These are phyloP conservation scores for Anthophora plumipes DNA, from an alignment of 2,888 invertebrate species.

Conservation along the genomic window DNA sequence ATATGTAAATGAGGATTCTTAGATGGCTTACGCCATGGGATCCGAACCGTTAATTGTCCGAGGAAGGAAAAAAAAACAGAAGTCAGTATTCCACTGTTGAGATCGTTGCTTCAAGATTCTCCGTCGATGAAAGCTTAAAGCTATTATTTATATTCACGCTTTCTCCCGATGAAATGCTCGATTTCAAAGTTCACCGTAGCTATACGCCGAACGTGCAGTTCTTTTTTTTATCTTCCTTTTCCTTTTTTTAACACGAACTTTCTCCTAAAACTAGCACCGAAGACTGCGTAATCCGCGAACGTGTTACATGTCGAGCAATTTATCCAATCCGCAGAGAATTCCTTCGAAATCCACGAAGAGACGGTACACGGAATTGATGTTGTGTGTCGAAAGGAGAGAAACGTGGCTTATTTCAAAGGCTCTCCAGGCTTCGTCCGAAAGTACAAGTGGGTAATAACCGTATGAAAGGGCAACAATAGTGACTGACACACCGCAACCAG, in stretches of 20 bases:
- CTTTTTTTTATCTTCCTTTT: too few species aligned
- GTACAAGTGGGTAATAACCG: slow-evolving; percentile 83
- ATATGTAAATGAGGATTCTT: slow-evolving; percentile 78
- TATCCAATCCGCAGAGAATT: not conserved
- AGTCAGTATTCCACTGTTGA: not conserved
- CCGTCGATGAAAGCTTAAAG: slow-evolving; percentile 18
- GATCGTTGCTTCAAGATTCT: slow-evolving; percentile 11
- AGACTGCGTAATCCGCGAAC: slow-evolving; percentile 11
- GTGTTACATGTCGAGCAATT: not conserved
- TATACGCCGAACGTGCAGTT: too few species aligned
- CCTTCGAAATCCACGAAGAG: not conserved
- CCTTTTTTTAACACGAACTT: too few species aligned
- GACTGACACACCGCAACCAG: slow-evolving; percentile 80
- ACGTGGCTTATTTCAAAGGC: not conserved
- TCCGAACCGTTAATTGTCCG: slow-evolving; percentile 44
- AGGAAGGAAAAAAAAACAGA: not conserved
- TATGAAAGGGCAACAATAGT: slow-evolving; percentile 82
- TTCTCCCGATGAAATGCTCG: slow-evolving; percentile 38
- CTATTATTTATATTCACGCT: slow-evolving; percentile 38
- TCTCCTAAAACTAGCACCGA: slow-evolving; percentile 33
- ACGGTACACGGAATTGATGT: too few species aligned
- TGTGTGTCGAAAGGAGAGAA: not conserved
- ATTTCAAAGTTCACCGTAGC: slow-evolving; percentile 19
- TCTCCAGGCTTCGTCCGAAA: slow-evolving; percentile 49
- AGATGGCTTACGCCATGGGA: slow-evolving; percentile 34